Base-by-base conservation (phyloP, 2,113 vertebrate species). In the Thamnophis sirtalis region DNA sequence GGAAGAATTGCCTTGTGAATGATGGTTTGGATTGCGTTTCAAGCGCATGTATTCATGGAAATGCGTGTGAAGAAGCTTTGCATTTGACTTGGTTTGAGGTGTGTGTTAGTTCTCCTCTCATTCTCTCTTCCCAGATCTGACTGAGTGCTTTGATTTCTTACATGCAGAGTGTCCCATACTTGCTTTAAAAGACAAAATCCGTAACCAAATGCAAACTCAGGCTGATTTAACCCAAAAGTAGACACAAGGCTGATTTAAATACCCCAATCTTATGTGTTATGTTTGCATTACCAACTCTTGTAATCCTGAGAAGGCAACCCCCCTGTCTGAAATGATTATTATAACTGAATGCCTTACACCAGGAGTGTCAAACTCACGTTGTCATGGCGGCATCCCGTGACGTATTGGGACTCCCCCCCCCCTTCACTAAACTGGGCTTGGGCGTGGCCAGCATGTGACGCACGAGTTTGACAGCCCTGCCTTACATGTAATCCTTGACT, bases 1-100 rank as follows among this genome's bases (percentile, higher is more conserved):
- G 93, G 93, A 94, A 93, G 94, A 94, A 87, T 90, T 56, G 0
- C 94, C 92, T 92, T 94, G 93, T 80, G 73, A 48, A 94, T 89
- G 87, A 92, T 84, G 56, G 17, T 73, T 93, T 86, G 93, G 94
- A 92, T 91, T 95, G 93, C 86, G 50, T 95, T 84, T 95, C 93
- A 68, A 56, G 0, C 93, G 96, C 95, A 96, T 96, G 96, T 4
- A 87, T 89, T 93, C n/a, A n/a, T n/a, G n/a, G 73, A 93, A 92
- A 95, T 90, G 87, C 85, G 1, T 51, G 33, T 55, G 73, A 80
- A 21, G 17, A 80, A 19, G 33, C 8, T 22, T 28, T 51, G 49
- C 1, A 8, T 51, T 5, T n/a, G 85, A 28, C 5, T 51, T 26
- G 1, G 6, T 51, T n/a, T n/a, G 13, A 19, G 17, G 11, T 0